Conservation (phyloP, 37 sponge, comb jelly and placozoan species). For the Tethya wilhelma region DNA sequence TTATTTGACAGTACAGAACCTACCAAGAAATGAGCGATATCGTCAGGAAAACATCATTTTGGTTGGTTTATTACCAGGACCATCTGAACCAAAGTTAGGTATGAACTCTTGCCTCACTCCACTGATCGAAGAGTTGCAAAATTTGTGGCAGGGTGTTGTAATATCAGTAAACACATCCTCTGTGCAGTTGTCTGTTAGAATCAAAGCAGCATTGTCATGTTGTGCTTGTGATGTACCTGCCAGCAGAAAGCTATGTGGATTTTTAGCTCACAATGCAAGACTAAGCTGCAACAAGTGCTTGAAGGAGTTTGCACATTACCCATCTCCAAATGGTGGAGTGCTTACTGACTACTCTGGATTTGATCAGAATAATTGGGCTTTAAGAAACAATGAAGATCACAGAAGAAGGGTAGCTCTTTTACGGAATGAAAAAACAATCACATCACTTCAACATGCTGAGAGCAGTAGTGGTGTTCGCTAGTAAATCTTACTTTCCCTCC, state of each 20-base stretch:
- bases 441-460: constrained; percentile 13
- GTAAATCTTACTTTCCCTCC: constrained; percentile 41
- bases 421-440: constrained; percentile 3
- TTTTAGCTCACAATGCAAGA: too few relatives aligned
- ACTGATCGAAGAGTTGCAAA: constrained; percentile 40
- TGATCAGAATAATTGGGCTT: constrained; percentile 36
- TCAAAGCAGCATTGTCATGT: constrained; percentile 34
- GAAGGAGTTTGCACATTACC: not conserved
- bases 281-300: too few relatives aligned
- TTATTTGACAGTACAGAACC: constrained; percentile 63
- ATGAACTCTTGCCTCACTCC: constrained; percentile 64
- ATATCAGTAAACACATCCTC: not conserved
- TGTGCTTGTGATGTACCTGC: constrained; percentile 71
- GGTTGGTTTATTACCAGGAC: constrained; percentile 11
- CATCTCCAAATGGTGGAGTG: not conserved
- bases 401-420: constrained; percentile 6
- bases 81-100: constrained; percentile 47
- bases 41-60: constrained; percentile 50
- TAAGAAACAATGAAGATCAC: constrained; percentile 25
- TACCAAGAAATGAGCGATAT: constrained; percentile 43
- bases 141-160: constrained; percentile 5
- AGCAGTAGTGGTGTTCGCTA: constrained; percentile 46
- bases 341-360: constrained; percentile 35
- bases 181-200: constrained; percentile 2
- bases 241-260: constrained; percentile 65